Evolutionary conservation across 2,888 invertebrate species (phyloP).

Genomic region (Halictus quadricinctus): DNA sequence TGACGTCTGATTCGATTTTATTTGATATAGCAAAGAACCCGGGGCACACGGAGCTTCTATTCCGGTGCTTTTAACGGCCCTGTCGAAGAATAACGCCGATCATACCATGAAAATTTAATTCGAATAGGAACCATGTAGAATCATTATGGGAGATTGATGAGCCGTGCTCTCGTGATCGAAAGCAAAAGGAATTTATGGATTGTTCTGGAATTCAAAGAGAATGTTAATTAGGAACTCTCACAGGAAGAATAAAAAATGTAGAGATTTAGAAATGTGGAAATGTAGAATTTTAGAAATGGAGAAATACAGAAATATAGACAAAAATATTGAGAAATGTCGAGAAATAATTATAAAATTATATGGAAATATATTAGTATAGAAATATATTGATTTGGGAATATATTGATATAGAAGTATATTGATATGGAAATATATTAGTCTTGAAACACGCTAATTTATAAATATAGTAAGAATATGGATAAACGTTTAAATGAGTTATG

Average conservation of each 20-base stretch:
- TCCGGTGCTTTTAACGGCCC: conserved; percentile 33
- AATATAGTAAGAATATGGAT: not conserved
- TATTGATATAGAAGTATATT: not conserved
- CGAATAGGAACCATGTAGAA: conserved; percentile 24
- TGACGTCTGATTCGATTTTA: conserved; percentile 41
- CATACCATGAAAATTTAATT: conserved; percentile 47
- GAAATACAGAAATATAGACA: no score
- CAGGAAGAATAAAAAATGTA: not conserved
- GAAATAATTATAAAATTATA: not conserved
- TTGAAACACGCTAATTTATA: no score
- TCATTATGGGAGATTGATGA: conserved; percentile 40
- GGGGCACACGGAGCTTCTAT: not conserved
- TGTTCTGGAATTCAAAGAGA: not conserved
- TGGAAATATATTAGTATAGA: not conserved
- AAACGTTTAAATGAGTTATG: not conserved
- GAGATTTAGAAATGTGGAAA: not conserved
- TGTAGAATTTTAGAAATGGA: no score
- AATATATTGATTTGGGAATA: not conserved
- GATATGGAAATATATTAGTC: not conserved
- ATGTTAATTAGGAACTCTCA: not conserved
- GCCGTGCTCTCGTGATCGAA: not conserved
- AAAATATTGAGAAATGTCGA: not conserved
- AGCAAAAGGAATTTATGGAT: not conserved
- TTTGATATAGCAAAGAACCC: conserved; percentile 21
- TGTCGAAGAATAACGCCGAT: conserved; percentile 28